Evolutionary conservation across 1,140 invertebrate species (phyloP).

Genomic region (Riptortus pedestris): DNA sequence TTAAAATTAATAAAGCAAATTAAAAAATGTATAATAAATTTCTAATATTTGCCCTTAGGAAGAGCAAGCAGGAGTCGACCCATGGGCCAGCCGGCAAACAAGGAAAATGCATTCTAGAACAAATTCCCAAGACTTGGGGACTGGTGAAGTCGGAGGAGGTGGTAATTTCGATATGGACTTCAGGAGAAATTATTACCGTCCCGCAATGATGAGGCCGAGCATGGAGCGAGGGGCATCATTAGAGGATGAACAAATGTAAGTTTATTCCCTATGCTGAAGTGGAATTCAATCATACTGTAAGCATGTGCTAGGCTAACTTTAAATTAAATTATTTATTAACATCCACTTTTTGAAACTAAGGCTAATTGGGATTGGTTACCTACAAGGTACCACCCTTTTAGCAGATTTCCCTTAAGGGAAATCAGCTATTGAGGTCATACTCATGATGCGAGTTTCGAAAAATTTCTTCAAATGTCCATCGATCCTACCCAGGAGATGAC

Average conservation of each 20-base stretch:
- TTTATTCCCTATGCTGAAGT: too few species aligned
- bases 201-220: conserved; percentile 19
- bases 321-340: too few species aligned
- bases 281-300: too few species aligned
- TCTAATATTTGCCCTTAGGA: conserved; percentile 45
- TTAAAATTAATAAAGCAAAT: neutral
- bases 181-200: conserved; percentile 34
- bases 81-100: conserved; percentile 34
- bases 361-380: too few species aligned
- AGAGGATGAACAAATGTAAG: conserved; percentile 34
- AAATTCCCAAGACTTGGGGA: conserved; percentile 36
- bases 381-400: too few species aligned
- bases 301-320: too few species aligned
- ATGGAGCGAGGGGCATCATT: conserved; percentile 38
- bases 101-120: conserved; percentile 36
- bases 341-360: too few species aligned
- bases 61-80: conserved; percentile 57
- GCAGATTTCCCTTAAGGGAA: too few species aligned
- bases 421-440: too few species aligned
- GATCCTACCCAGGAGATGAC: too few species aligned
- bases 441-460: too few species aligned
- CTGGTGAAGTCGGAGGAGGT: conserved; percentile 25
- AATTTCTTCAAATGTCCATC: too few species aligned
- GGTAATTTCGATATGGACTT: conserved; percentile 40
- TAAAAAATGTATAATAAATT: neutral